Evolutionary conservation across 2,888 invertebrate species (phyloP).

Genomic region (Plemyria rubiginata): DNA sequence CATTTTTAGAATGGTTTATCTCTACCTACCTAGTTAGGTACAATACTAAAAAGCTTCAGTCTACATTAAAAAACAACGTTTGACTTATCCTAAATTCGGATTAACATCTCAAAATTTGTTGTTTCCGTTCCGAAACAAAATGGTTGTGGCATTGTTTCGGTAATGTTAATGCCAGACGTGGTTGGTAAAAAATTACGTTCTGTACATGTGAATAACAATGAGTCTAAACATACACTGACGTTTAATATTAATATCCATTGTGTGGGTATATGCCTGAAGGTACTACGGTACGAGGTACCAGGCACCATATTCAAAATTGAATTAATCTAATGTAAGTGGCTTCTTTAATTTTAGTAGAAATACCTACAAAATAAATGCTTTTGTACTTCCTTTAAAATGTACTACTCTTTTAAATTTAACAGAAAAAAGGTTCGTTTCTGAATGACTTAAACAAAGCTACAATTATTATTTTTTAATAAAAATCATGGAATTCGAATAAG

Average conservation of each 20-base stretch:
- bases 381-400: no score
- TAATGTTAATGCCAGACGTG: constrained; percentile 44
- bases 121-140: constrained; percentile 56
- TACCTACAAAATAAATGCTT: no score
- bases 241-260: constrained; percentile 43
- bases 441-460: no score
- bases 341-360: no score
- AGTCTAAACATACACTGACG: constrained; percentile 37
- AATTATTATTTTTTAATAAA: no score
- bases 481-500: no score
- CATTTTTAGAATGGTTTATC: no score
- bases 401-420: no score
- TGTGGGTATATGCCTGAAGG: constrained; percentile 34
- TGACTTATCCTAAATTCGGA: constrained; percentile 26
- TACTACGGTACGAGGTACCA: not conserved
- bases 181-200: constrained; percentile 61
- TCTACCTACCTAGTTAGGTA: no score
- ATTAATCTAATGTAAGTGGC: no score
- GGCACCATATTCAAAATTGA: no score
- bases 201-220: constrained; percentile 60
- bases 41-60: constrained; percentile 7
- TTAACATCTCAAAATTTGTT: constrained; percentile 53
- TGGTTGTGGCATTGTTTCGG: constrained; percentile 58
- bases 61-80: not conserved
- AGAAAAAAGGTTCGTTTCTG: no score